phyloP scores from a whole-genome alignment of 2,113 vertebrate species.

The Tenrec ecaudatus region DNA sequence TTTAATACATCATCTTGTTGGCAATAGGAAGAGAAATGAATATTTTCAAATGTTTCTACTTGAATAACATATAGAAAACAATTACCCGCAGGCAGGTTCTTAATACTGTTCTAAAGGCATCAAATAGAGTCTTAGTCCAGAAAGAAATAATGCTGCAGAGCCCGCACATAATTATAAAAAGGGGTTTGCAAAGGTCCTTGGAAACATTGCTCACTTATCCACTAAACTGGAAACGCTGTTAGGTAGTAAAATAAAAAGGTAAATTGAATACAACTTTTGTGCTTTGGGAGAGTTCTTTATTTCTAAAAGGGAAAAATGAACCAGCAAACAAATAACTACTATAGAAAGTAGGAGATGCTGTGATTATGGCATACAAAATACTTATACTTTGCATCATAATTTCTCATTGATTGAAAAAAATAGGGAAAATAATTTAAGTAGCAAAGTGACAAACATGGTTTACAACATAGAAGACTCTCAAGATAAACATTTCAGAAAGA shows the following conservation, averaged over 20 bases:
- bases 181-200: neutral
- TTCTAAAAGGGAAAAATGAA: neutral
- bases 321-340: neutral
- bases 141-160: neutral
- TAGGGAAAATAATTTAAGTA: neutral
- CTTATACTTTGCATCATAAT: neutral
- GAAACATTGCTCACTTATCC: neutral
- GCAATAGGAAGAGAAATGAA: neutral
- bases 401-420: neutral
- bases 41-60: neutral
- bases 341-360: neutral
- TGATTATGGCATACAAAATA: neutral
- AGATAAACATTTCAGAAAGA: neutral
- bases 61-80: constrained; percentile 16
- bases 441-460: neutral
- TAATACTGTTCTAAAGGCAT: neutral
- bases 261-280: neutral
- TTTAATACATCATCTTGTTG: neutral
- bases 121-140: neutral
- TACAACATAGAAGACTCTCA: neutral
- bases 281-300: neutral
- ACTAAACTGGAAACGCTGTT: neutral
- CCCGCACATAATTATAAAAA: neutral
- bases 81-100: neutral
- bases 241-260: neutral